Evolutionary conservation across 1,140 invertebrate genomes (phyloP).

Genomic region (Sinonovacula constricta): DNA sequence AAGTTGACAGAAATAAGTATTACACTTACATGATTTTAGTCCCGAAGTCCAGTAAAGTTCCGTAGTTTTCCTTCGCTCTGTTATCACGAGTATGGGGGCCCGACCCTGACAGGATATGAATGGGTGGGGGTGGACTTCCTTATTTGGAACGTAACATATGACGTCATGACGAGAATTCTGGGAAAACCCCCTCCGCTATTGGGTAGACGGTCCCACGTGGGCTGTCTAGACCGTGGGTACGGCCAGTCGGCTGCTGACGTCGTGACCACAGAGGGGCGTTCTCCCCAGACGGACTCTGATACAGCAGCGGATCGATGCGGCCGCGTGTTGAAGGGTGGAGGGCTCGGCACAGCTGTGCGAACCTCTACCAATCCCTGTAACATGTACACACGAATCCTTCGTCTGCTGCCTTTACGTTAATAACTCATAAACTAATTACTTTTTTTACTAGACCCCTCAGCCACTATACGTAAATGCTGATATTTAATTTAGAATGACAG

Average conservation of each 20-base stretch:
- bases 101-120: slow-evolving; percentile 60
- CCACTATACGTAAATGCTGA: no score
- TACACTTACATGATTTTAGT: background rate
- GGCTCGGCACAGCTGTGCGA: no score
- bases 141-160: slow-evolving; percentile 59
- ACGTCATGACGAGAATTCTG: slow-evolving; percentile 59
- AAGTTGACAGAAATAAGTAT: background rate
- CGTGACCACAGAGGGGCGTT: slow-evolving; percentile 61
- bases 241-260: slow-evolving; percentile 55
- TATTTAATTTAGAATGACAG: no score
- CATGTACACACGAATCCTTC: no score
- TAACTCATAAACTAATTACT: no score
- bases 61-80: background rate
- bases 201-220: slow-evolving; percentile 67
- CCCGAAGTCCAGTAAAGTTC: background rate
- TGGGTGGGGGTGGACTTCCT: slow-evolving; percentile 68
- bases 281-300: no score
- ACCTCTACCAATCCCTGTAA: no score
- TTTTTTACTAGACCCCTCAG: no score
- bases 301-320: no score
- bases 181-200: slow-evolving; percentile 62
- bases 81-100: slow-evolving; percentile 9
- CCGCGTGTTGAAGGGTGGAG: no score
- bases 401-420: no score
- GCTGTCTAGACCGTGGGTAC: slow-evolving; percentile 64